phyloP scores from a whole-genome alignment of 2,113 vertebrate genomes.

The Hydrochoerus hydrochaeris region DNA sequence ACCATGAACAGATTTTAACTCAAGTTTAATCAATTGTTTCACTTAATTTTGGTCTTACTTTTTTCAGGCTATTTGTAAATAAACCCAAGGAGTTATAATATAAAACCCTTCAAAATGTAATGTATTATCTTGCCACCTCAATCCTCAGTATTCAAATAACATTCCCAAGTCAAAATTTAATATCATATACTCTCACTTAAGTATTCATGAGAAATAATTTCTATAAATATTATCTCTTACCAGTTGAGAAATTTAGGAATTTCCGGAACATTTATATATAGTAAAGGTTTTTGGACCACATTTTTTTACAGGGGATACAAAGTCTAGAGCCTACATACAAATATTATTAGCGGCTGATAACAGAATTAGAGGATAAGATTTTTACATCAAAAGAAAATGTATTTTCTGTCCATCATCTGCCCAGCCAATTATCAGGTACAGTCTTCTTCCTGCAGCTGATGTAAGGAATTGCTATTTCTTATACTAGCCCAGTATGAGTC shows the following conservation, averaged over 20 bases:
- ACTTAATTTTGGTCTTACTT: slow-evolving; percentile 51
- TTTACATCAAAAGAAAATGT: neutral
- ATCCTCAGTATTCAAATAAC: slow-evolving; percentile 33
- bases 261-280: neutral
- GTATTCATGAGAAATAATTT: slow-evolving; percentile 21
- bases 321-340: neutral
- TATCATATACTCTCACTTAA: neutral
- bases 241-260: slow-evolving; percentile 7
- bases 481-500: neutral
- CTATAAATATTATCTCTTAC: neutral
- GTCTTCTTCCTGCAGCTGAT: neutral
- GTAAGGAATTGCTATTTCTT: neutral
- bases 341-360: neutral
- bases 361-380: neutral
- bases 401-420: neutral
- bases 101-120: neutral
- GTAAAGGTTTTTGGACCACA: neutral
- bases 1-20: slow-evolving; percentile 36
- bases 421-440: neutral
- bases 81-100: neutral
- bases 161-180: slow-evolving; percentile 21
- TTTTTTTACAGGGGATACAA: neutral
- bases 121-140: slow-evolving; percentile 30
- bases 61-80: neutral
- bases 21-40: neutral